These are phyloP conservation scores for Protobothrops flavoviridis DNA, from an alignment of 2,113 vertebrate genomes.

Conservation along the genomic window DNA sequence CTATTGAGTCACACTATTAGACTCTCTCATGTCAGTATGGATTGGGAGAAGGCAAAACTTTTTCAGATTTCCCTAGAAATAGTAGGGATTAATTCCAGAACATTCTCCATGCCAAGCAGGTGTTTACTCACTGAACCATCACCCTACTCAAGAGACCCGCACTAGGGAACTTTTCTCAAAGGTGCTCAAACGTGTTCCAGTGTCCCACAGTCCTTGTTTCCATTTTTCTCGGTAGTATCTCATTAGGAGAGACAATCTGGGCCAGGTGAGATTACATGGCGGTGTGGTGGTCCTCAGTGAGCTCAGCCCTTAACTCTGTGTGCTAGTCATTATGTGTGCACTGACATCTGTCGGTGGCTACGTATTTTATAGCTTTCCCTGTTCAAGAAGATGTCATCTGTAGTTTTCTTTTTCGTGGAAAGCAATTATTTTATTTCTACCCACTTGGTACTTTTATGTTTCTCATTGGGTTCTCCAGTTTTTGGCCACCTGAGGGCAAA, in stretches of 20 bases:
- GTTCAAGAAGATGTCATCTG: neutral
- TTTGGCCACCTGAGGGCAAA: neutral
- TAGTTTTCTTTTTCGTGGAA: neutral
- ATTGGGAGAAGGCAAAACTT: neutral
- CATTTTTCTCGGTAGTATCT: neutral
- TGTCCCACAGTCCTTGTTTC: neutral
- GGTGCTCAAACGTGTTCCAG: neutral
- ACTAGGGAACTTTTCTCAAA: neutral
- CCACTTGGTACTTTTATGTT: neutral
- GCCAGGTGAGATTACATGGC: neutral
- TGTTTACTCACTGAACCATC: neutral
- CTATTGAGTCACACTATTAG: neutral
- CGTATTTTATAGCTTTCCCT: neutral
- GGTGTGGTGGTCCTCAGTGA: neutral
- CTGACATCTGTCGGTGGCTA: neutral
- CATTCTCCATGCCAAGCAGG: neutral
- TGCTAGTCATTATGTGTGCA: neutral
- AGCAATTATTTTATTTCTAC: neutral
- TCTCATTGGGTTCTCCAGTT: neutral
- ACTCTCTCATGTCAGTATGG: neutral
- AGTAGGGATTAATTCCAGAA: neutral
- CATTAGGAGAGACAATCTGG: neutral
- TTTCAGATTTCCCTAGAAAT: neutral
- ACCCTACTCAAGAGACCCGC: neutral
- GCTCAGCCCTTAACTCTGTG: neutral